These are phyloP conservation scores for Eilema sororculum DNA, from an alignment of 2,888 invertebrate species.

Conservation along the genomic window DNA sequence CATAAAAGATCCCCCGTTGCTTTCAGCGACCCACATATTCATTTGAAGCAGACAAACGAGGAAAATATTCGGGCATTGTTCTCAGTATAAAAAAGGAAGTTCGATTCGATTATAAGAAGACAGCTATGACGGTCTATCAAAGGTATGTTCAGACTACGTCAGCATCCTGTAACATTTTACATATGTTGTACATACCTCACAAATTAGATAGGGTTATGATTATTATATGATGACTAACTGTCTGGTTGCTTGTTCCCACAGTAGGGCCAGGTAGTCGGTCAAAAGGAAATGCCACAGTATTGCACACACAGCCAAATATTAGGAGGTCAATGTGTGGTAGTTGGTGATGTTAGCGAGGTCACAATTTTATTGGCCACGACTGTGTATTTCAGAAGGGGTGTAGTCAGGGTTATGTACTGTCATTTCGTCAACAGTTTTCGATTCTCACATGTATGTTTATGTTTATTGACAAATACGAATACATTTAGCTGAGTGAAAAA, in stretches of 20 bases:
- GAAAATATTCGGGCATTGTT: constrained; percentile 42
- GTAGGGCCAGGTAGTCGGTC: constrained; percentile 60
- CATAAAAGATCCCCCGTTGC: constrained; percentile 3
- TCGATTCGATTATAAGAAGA: constrained; percentile 9
- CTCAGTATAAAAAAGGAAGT: constrained; percentile 36
- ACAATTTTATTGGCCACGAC: not conserved
- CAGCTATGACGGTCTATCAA: constrained; percentile 19
- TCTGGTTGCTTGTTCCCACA: constrained; percentile 65
- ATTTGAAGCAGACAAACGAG: constrained; percentile 26
- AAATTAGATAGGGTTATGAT: constrained; percentile 60
- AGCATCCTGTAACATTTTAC: constrained; percentile 34
- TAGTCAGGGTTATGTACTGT: not conserved
- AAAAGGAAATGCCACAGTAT: constrained; percentile 71
- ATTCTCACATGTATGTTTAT: not conserved
- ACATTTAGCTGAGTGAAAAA: no score
- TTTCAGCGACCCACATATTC: constrained; percentile 19
- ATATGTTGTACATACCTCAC: constrained; percentile 49
- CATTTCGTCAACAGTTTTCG: not conserved
- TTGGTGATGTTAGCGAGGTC: not conserved
- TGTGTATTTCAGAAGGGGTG: not conserved
- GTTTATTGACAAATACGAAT: no score
- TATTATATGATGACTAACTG: constrained; percentile 72
- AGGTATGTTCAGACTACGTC: constrained; percentile 22
- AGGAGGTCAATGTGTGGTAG: constrained; percentile 41
- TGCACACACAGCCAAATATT: constrained; percentile 35